Evolutionary conservation across 2,797 vertebrate genomes (phyloP).

Genomic region (Syngnathus acus): DNA sequence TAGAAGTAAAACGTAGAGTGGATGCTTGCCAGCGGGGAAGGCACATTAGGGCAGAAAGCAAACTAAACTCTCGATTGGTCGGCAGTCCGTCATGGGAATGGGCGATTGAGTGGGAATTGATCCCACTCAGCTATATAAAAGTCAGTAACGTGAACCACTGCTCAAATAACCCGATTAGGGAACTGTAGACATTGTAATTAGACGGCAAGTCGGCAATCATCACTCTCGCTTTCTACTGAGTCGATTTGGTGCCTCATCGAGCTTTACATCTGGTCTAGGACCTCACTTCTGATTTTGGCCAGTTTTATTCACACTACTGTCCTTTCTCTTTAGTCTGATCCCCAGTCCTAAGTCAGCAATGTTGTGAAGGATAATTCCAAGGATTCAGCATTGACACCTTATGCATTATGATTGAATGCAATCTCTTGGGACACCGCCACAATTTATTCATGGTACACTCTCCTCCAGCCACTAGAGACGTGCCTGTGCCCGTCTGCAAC

Average conservation of each 20-base stretch:
- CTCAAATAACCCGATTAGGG: not conserved
- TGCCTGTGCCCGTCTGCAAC: constrained; percentile 51
- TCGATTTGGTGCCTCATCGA: constrained; percentile 19
- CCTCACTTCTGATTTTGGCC: constrained; percentile 58
- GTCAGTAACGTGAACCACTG: not conserved
- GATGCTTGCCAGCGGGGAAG: too few relatives aligned
- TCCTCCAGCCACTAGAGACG: constrained; percentile 65
- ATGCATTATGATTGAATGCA: constrained; percentile 76
- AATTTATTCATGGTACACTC: constrained; percentile 74
- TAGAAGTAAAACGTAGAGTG: too few relatives aligned
- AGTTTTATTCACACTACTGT: constrained; percentile 60
- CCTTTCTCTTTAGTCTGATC: constrained; percentile 49
- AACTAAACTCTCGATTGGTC: not conserved
- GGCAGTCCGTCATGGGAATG: not conserved
- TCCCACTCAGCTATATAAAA: not conserved
- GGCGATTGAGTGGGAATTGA: not conserved
- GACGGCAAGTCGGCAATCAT: not conserved
- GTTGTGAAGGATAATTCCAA: constrained; percentile 70
- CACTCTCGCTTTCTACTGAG: not conserved
- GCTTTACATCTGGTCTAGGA: constrained; percentile 44
- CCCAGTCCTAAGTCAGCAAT: constrained; percentile 65
- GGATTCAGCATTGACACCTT: constrained; percentile 71
- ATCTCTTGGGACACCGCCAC: constrained; percentile 66
- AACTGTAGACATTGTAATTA: not conserved
- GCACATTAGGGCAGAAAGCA: too few relatives aligned